Conservation (phyloP, 2,888 invertebrate species). For the Eilema caniola region DNA sequence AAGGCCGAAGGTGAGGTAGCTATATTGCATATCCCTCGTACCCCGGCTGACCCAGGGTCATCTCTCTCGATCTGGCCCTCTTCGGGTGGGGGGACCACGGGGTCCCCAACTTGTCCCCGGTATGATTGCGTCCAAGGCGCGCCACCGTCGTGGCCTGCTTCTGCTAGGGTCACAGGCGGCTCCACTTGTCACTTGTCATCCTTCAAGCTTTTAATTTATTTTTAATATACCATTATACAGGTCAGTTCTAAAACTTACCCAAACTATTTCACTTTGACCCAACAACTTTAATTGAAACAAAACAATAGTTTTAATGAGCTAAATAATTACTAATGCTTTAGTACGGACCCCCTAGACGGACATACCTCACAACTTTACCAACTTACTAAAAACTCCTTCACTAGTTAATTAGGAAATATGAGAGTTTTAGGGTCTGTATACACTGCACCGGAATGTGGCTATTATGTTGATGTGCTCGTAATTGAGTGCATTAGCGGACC, state of each 20-base stretch:
- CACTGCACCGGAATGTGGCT: conserved; percentile 10
- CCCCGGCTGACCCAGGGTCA: too few relatives aligned
- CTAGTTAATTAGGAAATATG: conserved; percentile 44
- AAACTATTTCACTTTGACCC: background rate
- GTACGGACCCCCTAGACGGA: conserved; percentile 31
- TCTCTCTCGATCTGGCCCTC: too few relatives aligned
- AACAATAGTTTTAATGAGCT: conserved; percentile 34
- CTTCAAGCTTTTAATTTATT: background rate
- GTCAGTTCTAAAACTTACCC: background rate
- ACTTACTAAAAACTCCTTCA: conserved; percentile 37
- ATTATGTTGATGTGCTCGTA: conserved; percentile 11
- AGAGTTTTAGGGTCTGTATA: conserved; percentile 18
- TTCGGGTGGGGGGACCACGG: too few relatives aligned
- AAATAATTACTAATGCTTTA: conserved; percentile 16
- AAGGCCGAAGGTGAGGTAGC: too few relatives aligned
- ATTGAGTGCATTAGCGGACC: conserved; percentile 8
- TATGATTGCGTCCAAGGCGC: too few relatives aligned
- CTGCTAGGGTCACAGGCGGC: too few relatives aligned
- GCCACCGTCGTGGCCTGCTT: too few relatives aligned
- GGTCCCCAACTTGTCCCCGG: too few relatives aligned
- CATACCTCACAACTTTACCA: conserved; percentile 36
- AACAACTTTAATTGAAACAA: conserved; percentile 23
- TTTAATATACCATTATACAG: background rate
- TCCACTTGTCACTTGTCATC: too few relatives aligned
- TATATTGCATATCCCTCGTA: too few relatives aligned